Evolutionary conservation across 64 coral and sea anemone species (phyloP).

Genomic region (Actinia tenebrosa): DNA sequence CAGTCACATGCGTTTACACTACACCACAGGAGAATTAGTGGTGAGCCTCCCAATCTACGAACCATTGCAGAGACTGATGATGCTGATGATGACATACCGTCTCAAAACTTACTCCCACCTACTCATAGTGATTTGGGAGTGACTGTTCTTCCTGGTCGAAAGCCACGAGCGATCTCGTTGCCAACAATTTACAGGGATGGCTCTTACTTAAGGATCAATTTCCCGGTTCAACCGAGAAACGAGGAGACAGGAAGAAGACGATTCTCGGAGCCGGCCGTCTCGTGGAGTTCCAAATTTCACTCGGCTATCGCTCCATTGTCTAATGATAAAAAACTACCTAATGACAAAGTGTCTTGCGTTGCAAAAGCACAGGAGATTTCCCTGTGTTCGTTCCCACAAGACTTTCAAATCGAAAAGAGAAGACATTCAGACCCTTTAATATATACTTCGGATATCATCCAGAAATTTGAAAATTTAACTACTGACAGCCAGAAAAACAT

Average conservation of each 20-base stretch:
- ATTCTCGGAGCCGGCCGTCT: constrained; percentile 24
- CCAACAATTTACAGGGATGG: constrained; percentile 24
- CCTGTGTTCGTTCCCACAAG: neutral
- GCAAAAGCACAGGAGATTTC: neutral
- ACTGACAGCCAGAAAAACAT: neutral
- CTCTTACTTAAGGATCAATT: constrained; percentile 22
- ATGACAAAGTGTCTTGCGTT: neutral
- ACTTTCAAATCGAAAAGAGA: constrained; percentile 11
- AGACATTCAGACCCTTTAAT: constrained; percentile 19
- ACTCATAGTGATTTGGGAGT: neutral
- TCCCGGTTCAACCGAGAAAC: neutral
- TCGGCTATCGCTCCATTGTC: neutral
- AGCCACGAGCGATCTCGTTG: constrained; percentile 6
- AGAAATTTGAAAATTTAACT: neutral
- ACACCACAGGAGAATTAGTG: neutral
- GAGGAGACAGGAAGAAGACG: constrained; percentile 10
- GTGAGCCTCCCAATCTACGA: neutral
- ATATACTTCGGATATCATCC: neutral
- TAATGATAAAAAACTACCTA: neutral
- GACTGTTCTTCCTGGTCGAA: neutral
- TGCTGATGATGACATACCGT: neutral
- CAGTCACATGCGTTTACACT: neutral
- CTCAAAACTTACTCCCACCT: neutral
- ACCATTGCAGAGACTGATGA: constrained; percentile 25
- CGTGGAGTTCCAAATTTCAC: constrained; percentile 3